Evolutionary conservation across 2,113 vertebrate genomes (phyloP).

Genomic region (Nothoprocta perdicaria): DNA sequence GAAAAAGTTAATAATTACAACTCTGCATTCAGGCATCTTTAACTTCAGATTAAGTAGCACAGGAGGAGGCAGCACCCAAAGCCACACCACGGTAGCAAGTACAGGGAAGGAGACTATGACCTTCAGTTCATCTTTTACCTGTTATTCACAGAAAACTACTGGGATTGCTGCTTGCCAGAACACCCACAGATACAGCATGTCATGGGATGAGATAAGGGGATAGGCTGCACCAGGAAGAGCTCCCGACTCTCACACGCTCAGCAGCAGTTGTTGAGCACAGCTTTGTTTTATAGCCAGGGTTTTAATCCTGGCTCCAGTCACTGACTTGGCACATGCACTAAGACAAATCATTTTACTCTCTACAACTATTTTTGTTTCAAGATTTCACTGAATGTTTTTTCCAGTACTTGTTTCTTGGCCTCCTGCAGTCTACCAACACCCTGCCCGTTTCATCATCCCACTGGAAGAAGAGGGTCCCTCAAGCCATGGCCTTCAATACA

Average conservation of each 20-base stretch:
- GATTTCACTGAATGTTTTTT: not conserved
- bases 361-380: not conserved
- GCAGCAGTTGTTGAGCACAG: not conserved
- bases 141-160: not conserved
- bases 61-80: too few species aligned
- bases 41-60: not conserved
- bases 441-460: not conserved
- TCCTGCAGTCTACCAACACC: not conserved
- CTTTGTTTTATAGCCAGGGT: not conserved
- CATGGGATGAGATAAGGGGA: not conserved
- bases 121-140: not conserved
- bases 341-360: not conserved
- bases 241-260: not conserved
- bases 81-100: fast-evolving
- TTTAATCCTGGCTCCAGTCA: not conserved
- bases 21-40: not conserved
- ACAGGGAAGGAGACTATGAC: not conserved
- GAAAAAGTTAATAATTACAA: not conserved
- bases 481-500: not conserved
- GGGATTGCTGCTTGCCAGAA: not conserved
- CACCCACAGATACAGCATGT: not conserved
- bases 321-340: not conserved
- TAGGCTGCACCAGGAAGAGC: not conserved
- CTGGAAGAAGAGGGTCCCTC: not conserved
- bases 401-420: not conserved